phyloP scores from a whole-genome alignment of 1,140 invertebrate genomes.

The Teleogryllus occipitalis region DNA sequence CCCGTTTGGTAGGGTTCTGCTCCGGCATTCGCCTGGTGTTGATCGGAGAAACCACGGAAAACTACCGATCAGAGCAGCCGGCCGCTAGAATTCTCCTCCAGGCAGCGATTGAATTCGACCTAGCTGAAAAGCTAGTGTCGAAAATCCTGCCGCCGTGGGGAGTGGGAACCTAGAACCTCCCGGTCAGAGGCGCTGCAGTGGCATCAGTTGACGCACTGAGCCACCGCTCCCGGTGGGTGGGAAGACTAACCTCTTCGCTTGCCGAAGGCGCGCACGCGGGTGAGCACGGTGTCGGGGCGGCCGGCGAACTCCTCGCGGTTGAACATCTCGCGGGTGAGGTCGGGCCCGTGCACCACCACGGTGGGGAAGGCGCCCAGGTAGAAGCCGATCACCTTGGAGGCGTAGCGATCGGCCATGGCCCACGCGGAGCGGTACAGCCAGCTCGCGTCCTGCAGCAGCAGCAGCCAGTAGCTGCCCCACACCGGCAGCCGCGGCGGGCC shows the following conservation, averaged over 20 bases:
- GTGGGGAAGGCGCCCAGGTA: slow-evolving; percentile 34
- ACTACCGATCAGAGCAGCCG: too few relatives aligned
- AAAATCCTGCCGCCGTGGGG: too few relatives aligned
- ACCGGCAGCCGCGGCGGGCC: slow-evolving; percentile 32
- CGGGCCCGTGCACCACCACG: slow-evolving; percentile 35
- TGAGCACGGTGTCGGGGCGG: slow-evolving; percentile 27
- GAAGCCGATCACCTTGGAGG: slow-evolving; percentile 39
- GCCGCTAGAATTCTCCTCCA: too few relatives aligned
- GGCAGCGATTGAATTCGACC: too few relatives aligned
- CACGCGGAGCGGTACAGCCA: slow-evolving; percentile 26
- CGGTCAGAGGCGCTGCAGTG: too few relatives aligned
- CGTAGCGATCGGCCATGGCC: slow-evolving; percentile 32
- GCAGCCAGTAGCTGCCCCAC: slow-evolving; percentile 31
- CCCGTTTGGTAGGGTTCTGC: too few relatives aligned
- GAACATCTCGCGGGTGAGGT: slow-evolving; percentile 37
- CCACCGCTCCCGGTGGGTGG: too few relatives aligned
- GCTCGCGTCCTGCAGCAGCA: slow-evolving; percentile 30
- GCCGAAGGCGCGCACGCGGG: slow-evolving; percentile 28
- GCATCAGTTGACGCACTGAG: too few relatives aligned
- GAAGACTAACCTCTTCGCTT: slow-evolving; percentile 19
- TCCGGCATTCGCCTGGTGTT: too few relatives aligned
- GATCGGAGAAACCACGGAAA: too few relatives aligned
- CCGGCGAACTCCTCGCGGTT: slow-evolving; percentile 38
- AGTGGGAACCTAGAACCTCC: too few relatives aligned
- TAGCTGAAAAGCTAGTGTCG: too few relatives aligned